A percentile compares a stretch with the other conserved stretches of the same genome.
Evolutionary conservation across 2,113 vertebrate species (phyloP).

Genomic region (Charina bottae): DNA sequence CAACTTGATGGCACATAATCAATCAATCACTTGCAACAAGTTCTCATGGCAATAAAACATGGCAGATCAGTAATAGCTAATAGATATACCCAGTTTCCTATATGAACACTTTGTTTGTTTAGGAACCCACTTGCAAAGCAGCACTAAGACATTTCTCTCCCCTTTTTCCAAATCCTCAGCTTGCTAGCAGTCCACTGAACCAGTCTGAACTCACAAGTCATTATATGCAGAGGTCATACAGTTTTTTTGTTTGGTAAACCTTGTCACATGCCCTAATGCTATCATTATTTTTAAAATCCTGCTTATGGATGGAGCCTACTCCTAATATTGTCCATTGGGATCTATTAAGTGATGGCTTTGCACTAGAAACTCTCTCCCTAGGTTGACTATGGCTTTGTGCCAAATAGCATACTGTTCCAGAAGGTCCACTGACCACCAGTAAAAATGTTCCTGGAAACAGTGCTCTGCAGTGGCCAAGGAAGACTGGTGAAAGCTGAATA

Average conservation of each 20-base stretch:
- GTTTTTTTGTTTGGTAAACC: background rate
- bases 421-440: too few relatives aligned
- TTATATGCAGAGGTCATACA: background rate
- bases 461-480: too few relatives aligned
- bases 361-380: background rate
- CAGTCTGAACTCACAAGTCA: background rate
- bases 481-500: too few relatives aligned
- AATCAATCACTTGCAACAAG: background rate
- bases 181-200: background rate
- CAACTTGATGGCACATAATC: too few relatives aligned
- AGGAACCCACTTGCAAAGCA: too few relatives aligned
- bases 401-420: too few relatives aligned
- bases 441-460: too few relatives aligned
- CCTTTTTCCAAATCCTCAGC: background rate
- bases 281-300: background rate
- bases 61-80: background rate
- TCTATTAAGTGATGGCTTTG: background rate
- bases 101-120: background rate
- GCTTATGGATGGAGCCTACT: background rate
- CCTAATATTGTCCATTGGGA: too few relatives aligned
- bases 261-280: background rate
- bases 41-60: background rate
- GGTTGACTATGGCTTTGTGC: too few relatives aligned
- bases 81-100: background rate
- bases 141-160: background rate